Base-by-base conservation (phyloP, 2,113 vertebrate genomes). In the Galeopterus variegatus region DNA sequence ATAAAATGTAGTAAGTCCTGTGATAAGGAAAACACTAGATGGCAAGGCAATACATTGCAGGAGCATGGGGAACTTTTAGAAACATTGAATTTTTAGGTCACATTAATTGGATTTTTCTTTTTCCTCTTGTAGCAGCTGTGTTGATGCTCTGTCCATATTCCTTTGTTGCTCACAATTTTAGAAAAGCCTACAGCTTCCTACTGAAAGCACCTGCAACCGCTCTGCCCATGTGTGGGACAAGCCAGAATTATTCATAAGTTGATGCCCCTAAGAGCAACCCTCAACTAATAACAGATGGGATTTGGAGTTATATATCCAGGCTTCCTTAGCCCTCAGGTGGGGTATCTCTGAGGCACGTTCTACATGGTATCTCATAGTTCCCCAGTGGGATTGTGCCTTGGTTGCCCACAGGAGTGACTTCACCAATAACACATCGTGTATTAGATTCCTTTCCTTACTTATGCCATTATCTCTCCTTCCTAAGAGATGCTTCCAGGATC, bases 1-100 rank as follows among this genome's bases (percentile, higher is more conserved):
- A 54, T 31, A 87, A 93, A 91, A 21, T 81, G 18, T 21, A 58
- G 3, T 88, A 45, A 60, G 31, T 67, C 26, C 48, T 67, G 21
- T 89, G 85, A 65, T 86, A 75, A 95, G 77, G 72, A 33, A 92
- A 60, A 88, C 23, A 14, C 33, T 60, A 72, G 58, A 13, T 69
- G 28, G 56, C 79, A 79, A 96, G 41, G 13, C 12, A 58, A 24
- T 94, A 45, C 15, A 52, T n/a, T 54, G 18, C 65, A 84, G 28
- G 23, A 89, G 15, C 72, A 18, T 19, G 31, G 65, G 33, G 7
- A 60, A 19, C 62, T 52, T 73, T 17, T 56, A 23, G 12, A 87
- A 87, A 75, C 50, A 50, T 33, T 58, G 19, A 76, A 60, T 89
- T 69, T 10, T 6, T 72, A 52, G 84, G 65, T 85, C 58, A 85